Conservation (phyloP, 2,888 invertebrate genomes). For the Archips xylosteana region DNA sequence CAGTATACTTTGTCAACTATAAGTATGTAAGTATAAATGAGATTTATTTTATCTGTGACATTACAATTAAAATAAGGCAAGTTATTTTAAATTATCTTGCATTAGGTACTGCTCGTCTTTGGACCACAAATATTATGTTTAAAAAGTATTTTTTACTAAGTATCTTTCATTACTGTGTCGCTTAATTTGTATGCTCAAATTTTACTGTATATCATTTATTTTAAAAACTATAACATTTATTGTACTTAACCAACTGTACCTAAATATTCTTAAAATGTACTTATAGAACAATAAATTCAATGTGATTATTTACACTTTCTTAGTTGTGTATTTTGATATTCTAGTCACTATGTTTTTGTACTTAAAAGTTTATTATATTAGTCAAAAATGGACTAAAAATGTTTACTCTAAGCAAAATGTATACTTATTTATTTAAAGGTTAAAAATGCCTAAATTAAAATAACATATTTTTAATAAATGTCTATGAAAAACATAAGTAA, state of each 20-base stretch:
- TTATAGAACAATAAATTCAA: background rate
- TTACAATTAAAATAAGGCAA: background rate
- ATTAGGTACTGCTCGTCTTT: background rate
- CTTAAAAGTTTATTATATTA: background rate
- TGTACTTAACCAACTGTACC: background rate
- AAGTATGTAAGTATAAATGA: background rate
- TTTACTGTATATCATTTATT: background rate
- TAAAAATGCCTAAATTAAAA: background rate
- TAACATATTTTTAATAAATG: constrained; percentile 35
- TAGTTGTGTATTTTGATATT: background rate
- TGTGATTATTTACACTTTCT: background rate
- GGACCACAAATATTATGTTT: background rate
- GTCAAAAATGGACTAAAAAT: background rate
- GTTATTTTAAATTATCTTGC: background rate
- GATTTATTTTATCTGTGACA: constrained; percentile 10
- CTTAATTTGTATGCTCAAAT: background rate
- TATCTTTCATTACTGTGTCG: background rate
- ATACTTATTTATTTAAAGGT: constrained; percentile 1
- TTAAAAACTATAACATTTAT: background rate
- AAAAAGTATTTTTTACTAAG: background rate
- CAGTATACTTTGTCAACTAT: background rate
- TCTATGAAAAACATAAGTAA: constrained; percentile 28
- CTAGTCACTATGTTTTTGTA: constrained; percentile 3
- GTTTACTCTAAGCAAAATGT: background rate
- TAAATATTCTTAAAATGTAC: background rate